These are phyloP conservation scores for Anoncus sp. DNA, from an alignment of 2,888 invertebrate species.

Conservation along the genomic window DNA sequence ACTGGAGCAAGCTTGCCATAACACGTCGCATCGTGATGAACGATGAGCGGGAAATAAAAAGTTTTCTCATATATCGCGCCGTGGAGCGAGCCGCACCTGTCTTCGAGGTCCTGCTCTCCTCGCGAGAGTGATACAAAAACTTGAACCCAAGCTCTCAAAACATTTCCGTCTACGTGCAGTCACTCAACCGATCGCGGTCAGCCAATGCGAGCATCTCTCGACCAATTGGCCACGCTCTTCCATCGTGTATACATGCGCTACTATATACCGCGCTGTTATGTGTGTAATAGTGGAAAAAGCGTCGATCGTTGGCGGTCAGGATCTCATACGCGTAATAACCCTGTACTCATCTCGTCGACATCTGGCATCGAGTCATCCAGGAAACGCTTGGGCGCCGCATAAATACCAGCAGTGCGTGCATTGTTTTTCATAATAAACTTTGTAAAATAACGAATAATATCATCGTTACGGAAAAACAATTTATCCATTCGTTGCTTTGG, in stretches of 20 bases:
- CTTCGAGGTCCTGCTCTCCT: conserved; percentile 1
- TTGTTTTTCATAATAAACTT: too few relatives aligned
- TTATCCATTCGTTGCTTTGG: too few relatives aligned
- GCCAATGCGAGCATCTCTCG: conserved; percentile 6
- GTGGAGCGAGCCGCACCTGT: conserved; percentile 20
- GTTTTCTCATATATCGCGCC: conserved; percentile 16
- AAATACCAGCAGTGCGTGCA: too few relatives aligned
- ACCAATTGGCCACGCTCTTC: conserved; percentile 27
- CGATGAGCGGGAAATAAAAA: background rate
- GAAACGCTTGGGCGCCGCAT: conserved; percentile 1
- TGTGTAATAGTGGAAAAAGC: conserved; percentile 42
- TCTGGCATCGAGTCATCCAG: background rate
- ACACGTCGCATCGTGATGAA: too few relatives aligned
- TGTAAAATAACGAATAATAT: too few relatives aligned
- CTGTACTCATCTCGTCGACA: conserved; percentile 22
- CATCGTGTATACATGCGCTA: conserved; percentile 9
- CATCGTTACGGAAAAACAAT: too few relatives aligned
- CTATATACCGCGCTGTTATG: conserved; percentile 10
- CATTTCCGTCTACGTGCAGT: conserved; percentile 50
- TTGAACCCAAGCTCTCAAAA: conserved; percentile 39
- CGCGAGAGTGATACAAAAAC: conserved; percentile 21
- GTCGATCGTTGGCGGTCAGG: conserved; percentile 45
- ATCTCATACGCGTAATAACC: conserved; percentile 17
- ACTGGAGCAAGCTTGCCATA: conserved; percentile 34
- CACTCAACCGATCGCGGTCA: conserved; percentile 16